These are phyloP conservation scores for Drosophila rubida DNA, from an alignment of 2,888 invertebrate species.

Conservation along the genomic window DNA sequence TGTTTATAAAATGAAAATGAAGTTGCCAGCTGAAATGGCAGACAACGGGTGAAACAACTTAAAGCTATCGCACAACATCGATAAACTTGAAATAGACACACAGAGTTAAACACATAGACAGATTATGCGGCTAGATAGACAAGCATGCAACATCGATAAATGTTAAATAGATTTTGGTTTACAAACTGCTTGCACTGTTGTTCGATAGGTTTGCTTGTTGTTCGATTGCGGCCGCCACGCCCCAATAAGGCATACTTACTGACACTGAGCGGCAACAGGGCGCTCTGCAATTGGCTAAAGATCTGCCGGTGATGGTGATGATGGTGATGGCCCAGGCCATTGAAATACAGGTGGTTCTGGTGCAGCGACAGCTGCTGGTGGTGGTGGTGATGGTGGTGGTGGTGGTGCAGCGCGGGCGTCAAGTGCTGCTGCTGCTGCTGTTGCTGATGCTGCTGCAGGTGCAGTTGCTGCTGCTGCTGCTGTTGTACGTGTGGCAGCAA, in stretches of 20 bases:
- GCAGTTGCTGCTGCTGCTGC: slow-evolving; percentile 58
- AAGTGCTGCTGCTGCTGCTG: slow-evolving; percentile 43
- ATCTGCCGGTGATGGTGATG: slow-evolving; percentile 83
- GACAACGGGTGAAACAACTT: slow-evolving; percentile 3
- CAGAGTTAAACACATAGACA: slow-evolving; percentile 3
- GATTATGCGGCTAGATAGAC: slow-evolving; percentile 27
- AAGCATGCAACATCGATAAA: slow-evolving; percentile 48
- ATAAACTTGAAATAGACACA: slow-evolving; percentile 12
- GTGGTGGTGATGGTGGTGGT: slow-evolving; percentile 73
- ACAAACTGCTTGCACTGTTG: slow-evolving; percentile 48
- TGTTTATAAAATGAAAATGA: slow-evolving; percentile 79
- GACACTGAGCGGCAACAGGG: slow-evolving; percentile 84
- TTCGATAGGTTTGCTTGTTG: not conserved
- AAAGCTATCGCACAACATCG: slow-evolving; percentile 18
- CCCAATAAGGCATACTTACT: slow-evolving; percentile 83
- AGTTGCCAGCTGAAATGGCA: not conserved
- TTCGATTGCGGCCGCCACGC: slow-evolving; percentile 23
- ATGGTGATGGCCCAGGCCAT: slow-evolving; percentile 83
- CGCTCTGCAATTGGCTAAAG: slow-evolving; percentile 84
- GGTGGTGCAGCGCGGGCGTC: slow-evolving; percentile 43
- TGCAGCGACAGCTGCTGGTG: slow-evolving; percentile 76
- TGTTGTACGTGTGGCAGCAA: slow-evolving; percentile 48
- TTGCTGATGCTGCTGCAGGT: slow-evolving; percentile 54
- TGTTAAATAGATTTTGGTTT: slow-evolving; percentile 10
- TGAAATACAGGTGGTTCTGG: slow-evolving; percentile 80